A percentile compares a stretch with the other conserved stretches of the same genome.
phyloP scores from a whole-genome alignment of 2,888 invertebrate genomes.

The Acronicta aceris region DNA sequence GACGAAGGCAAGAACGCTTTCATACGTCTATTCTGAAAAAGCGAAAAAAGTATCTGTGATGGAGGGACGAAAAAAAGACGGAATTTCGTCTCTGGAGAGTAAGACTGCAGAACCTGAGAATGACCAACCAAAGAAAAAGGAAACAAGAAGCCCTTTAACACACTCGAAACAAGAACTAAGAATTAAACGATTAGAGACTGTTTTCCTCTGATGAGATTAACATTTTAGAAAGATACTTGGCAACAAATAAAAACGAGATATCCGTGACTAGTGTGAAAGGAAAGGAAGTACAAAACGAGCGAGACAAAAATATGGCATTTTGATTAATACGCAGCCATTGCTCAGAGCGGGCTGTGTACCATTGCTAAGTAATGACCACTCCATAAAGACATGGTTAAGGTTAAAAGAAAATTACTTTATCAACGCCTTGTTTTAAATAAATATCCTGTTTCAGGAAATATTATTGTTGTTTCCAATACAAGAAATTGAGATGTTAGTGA shows the following conservation, averaged over 20 bases:
- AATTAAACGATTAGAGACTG: slow-evolving; percentile 45
- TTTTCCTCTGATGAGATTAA: slow-evolving; percentile 52
- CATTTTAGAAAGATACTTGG: slow-evolving; percentile 67
- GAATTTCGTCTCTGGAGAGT: slow-evolving; percentile 88
- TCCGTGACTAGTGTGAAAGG: slow-evolving; percentile 82
- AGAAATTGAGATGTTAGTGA: slow-evolving; percentile 87
- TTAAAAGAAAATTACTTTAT: slow-evolving; percentile 90
- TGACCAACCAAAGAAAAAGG: slow-evolving; percentile 58
- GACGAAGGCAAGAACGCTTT: slow-evolving; percentile 81
- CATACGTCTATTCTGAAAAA: slow-evolving; percentile 84
- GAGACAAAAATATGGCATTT: slow-evolving; percentile 87
- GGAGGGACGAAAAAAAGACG: slow-evolving; percentile 86
- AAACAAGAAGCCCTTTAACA: slow-evolving; percentile 47
- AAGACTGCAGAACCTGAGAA: slow-evolving; percentile 86
- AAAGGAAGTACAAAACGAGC: slow-evolving; percentile 74
- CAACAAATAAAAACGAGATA: slow-evolving; percentile 80
- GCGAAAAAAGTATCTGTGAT: slow-evolving; percentile 85
- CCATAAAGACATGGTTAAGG: slow-evolving; percentile 90
- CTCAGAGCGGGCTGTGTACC: slow-evolving; percentile 89
- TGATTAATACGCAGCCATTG: slow-evolving; percentile 89
- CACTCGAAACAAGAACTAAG: slow-evolving; percentile 48
- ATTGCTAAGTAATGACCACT: slow-evolving; percentile 89
- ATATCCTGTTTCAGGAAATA: slow-evolving; percentile 89
- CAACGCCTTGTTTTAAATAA: slow-evolving; percentile 90
- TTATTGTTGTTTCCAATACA: slow-evolving; percentile 88